phyloP scores from a whole-genome alignment of 2,888 invertebrate genomes.

The Volucella zonaria region DNA sequence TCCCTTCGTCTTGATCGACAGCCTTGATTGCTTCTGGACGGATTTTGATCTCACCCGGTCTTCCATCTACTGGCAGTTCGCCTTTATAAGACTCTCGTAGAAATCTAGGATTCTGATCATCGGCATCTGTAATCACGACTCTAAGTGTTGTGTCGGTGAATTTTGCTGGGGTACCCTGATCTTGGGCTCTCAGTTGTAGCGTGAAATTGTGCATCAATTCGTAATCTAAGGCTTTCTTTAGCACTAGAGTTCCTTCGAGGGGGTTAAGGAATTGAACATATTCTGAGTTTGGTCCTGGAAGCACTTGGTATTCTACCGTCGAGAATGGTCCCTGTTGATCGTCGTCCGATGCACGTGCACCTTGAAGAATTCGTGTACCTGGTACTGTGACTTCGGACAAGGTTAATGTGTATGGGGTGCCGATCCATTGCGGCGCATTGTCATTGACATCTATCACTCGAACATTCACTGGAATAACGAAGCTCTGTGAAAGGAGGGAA shows the following conservation, averaged over 20 bases:
- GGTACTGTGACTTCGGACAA: slow-evolving; percentile 91
- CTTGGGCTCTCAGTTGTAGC: slow-evolving; percentile 89
- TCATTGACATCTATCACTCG: slow-evolving; percentile 96
- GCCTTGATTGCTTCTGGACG: slow-evolving; percentile 90
- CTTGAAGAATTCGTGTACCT: slow-evolving; percentile 89
- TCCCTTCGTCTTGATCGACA: slow-evolving; percentile 87
- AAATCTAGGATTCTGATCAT: slow-evolving; percentile 95
- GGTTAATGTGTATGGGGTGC: slow-evolving; percentile 91
- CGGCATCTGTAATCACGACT: slow-evolving; percentile 93
- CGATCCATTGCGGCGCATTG: slow-evolving; percentile 92
- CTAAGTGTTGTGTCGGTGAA: slow-evolving; percentile 89
- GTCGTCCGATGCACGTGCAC: slow-evolving; percentile 90
- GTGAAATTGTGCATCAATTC: slow-evolving; percentile 91
- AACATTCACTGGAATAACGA: slow-evolving; percentile 82
- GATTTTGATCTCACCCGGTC: slow-evolving; percentile 85
- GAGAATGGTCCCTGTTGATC: slow-evolving; percentile 95
- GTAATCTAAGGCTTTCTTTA: slow-evolving; percentile 91
- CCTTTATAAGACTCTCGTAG: slow-evolving; percentile 89
- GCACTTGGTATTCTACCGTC: slow-evolving; percentile 91
- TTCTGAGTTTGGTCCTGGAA: slow-evolving; percentile 90
- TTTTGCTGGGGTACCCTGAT: slow-evolving; percentile 91
- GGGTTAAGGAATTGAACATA: slow-evolving; percentile 93
- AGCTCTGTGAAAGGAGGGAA: slow-evolving; percentile 77
- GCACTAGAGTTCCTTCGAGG: slow-evolving; percentile 91
- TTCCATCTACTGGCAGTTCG: slow-evolving; percentile 85